Base-by-base conservation (phyloP, 2,797 vertebrate genomes). In the Myotis findleyi region DNA sequence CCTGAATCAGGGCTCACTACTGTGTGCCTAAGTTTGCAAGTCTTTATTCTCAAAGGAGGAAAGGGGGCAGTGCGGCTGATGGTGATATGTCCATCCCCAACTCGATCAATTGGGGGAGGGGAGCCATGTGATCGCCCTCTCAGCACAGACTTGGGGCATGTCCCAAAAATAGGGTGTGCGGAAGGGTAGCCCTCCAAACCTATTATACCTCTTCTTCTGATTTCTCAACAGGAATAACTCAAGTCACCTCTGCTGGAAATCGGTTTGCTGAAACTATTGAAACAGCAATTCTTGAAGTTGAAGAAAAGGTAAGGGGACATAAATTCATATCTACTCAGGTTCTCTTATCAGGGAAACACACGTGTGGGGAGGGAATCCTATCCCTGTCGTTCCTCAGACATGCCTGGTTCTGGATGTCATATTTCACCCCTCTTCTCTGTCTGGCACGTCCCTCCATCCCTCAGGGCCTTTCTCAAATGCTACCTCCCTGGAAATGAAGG, bases 211-310 rank as follows among this genome's bases (percentile, higher is more conserved):
- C 51, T 59, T 79, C 51, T 59, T 96, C 44, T 96, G 17, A 93
- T 96, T 94, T 96, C 81, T 95, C 92, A 66, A 90, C 95, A 97
- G 97, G 90, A 92, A 25, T 79, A 90, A 88, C 55, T 96, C 80
- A 85, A 30, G 62, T 38, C 77, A 49, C 85, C 81, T 82, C 91
- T 80, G 21, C 73, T 75, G 68, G 88, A 92, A 95, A 68, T 88
- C 71, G 13, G 30, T 77, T 94, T 93, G 75, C 92, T 88, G 88
- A 73, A 68, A n/a, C 75, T 59, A 51, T 41, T 49, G 81, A 96
- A 95, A 25, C 71, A 53, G 51, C 38, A 1, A 47, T 85, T 92
- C 92, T 76, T 77, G 44, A 87, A 57, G 72, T 79, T 82, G 87
- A 96, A 96, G 80, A 59, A 94, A 84, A 97, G 96, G 97, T 96